Evolutionary conservation across 2,888 invertebrate genomes (phyloP), one percentile per base, ranked within the genome.

Genomic region (Trichacis sp.): DNA sequence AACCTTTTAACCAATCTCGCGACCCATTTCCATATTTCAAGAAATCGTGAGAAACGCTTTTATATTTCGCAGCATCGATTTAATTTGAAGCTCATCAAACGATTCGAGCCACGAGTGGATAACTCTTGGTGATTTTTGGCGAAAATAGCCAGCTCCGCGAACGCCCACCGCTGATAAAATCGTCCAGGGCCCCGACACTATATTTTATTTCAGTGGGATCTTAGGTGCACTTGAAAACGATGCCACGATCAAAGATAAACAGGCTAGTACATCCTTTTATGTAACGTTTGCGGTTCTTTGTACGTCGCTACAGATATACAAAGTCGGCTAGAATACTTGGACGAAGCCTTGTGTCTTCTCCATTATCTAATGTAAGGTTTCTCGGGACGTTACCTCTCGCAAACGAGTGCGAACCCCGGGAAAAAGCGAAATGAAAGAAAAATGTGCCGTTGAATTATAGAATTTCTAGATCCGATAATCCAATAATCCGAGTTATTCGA

Each of bases 321-420:
- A 36, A 42, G 24, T 49, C 56, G 30, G 53, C 48, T 67, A 56
- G 72, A 77, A 80, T 80, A 74, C 72, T 72, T 75, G 69, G 59
- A 58, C 65, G 81, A 81, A 81, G 80, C 81, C 81, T 69, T 65
- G 70, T 68, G 64, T 70, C 66, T 60, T 57, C 64, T 56, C 46
- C 54, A 54, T 52, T 63, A 52, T 54, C 55, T 33, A 50, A 54
- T 64, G 63, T 77, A 73, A 50, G 81, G 77, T 74, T 81, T 79
- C 78, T 55, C 53, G 50, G 49, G 24, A 64, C 50, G 57, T 54
- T 59, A 52, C 63, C 54, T 61, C 59, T 60, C 54, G 33, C 53
- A 48, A 33, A 56, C 50, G 46, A 46, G 36, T 15, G 8, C 42
- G 46, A 47, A 56, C 4, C 24, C 3, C 3, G 30, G 38, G 50